Base-by-base conservation (phyloP, 2,888 invertebrate genomes). In the Caradrina kadenii region DNA sequence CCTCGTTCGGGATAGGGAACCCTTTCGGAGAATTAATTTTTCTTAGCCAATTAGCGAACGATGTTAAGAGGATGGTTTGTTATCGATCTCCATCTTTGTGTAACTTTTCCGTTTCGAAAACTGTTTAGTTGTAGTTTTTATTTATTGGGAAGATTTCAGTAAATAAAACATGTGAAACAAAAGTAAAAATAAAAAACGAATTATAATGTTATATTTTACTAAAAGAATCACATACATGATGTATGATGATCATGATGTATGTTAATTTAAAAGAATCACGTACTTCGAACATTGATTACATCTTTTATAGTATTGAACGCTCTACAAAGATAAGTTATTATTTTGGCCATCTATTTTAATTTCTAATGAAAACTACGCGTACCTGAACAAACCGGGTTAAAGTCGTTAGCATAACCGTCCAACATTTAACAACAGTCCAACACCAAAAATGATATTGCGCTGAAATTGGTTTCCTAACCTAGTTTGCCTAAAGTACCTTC, bases 11-110 rank as follows among this genome's bases (percentile, higher is more conserved):
- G 78, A 84, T 82, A 83, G 83, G 86, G 88, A 93, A 94, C 94
- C 96, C 94, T 93, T 95, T 94, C 83, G 85, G 69, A 84, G 88
- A 94, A 95, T 95, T 96, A 95, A 95, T 95, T 95, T 95, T 96
- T 96, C 95, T 95, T 94, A 89, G 87, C 90, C 94, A 95, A 95
- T 95, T 95, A 94, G 92, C 91, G 88, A 89, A 86, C 86, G 82
- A 89, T 93, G 95, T 91, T 90, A 82, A 81, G 81, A 87, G 89
- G 85, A 90, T 90, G 88, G 89, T 88, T 65, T 64, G 82, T 69
- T 90, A 92, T 93, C 87, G 93, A 93, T 91, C 91, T 89, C 86
- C 80, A 78, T 86, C 82, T 85, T 87, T 82, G 61, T 76, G 78
- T 49, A 66, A 63, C 48, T 65, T 17, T 75, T 69, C 15, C 13